A percentile compares a stretch with the other conserved stretches of the same genome.
phyloP scores from a whole-genome alignment of 2,888 invertebrate species.

The Didymodactylos carnosus region DNA sequence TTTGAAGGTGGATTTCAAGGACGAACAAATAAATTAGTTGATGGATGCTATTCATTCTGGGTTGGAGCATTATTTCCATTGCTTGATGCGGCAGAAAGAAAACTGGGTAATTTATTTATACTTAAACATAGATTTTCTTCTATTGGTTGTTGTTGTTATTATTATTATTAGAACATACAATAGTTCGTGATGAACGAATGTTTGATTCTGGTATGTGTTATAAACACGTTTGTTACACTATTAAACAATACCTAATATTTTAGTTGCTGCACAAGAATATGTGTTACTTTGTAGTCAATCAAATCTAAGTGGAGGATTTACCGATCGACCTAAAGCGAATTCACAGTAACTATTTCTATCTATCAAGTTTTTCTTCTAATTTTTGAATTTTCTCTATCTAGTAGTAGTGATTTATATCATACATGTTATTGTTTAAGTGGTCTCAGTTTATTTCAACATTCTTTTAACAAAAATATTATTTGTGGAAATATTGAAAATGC shows the following conservation, averaged over 20 bases:
- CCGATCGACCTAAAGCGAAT: conserved; percentile 88
- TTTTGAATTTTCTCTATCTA: conserved; percentile 29
- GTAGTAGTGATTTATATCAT: conserved; percentile 74
- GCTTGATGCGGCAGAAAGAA: neutral
- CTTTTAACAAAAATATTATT: neutral
- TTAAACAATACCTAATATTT: conserved; percentile 32
- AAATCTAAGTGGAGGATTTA: conserved; percentile 57
- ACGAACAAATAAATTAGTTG: conserved; percentile 88
- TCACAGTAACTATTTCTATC: conserved; percentile 24
- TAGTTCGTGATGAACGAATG: conserved; percentile 40
- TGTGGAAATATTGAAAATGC: neutral
- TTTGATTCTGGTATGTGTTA: conserved; percentile 48
- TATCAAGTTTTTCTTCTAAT: conserved; percentile 21
- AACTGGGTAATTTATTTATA: too few species aligned
- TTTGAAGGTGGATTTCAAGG: conserved; percentile 86
- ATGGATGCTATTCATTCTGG: conserved; percentile 98
- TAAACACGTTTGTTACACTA: neutral
- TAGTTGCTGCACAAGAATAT: conserved; percentile 64
- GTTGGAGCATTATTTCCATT: conserved; percentile 70
- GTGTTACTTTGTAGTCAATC: conserved; percentile 71
- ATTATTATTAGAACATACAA: neutral
- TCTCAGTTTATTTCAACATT: conserved; percentile 64
- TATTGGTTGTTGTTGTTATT: too few species aligned
- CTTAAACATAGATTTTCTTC: too few species aligned
- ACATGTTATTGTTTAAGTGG: conserved; percentile 90